phyloP scores from a whole-genome alignment of 2,888 invertebrate genomes.

The Eupithecia inturbata region DNA sequence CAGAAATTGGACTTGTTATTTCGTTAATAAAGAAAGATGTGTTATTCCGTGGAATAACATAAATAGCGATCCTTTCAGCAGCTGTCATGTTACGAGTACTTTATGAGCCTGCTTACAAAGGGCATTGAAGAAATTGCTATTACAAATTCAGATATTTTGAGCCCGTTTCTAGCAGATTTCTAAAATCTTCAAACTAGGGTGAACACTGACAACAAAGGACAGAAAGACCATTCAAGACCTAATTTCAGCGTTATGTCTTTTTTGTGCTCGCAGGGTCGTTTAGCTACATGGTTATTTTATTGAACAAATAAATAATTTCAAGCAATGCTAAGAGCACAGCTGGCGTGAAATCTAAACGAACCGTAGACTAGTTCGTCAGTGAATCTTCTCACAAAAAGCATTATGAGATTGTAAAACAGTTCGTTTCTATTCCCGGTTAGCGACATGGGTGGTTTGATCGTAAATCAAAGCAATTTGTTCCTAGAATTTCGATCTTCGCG shows the following conservation, averaged over 20 bases:
- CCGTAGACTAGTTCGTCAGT: constrained; percentile 18
- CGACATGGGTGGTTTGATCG: constrained; percentile 73
- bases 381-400: constrained; percentile 21
- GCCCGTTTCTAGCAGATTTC: constrained; percentile 15
- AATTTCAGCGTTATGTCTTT: neutral
- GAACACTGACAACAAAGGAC: neutral
- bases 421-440: constrained; percentile 65
- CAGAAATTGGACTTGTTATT: constrained; percentile 30
- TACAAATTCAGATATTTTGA: constrained; percentile 21
- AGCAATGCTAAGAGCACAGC: neutral
- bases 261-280: neutral
- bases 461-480: constrained; percentile 79
- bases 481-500: constrained; percentile 53
- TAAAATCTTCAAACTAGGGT: constrained; percentile 7
- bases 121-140: constrained; percentile 26
- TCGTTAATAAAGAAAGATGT: constrained; percentile 30
- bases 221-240: neutral
- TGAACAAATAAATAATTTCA: neutral
- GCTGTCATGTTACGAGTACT: constrained; percentile 34
- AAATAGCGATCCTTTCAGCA: constrained; percentile 34
- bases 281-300: neutral
- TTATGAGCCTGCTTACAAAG: constrained; percentile 28
- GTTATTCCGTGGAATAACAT: constrained; percentile 26
- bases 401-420: constrained; percentile 41
- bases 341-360: constrained; percentile 17